Conservation (phyloP, 2,797 vertebrate species). For the Characodon lateralis region DNA sequence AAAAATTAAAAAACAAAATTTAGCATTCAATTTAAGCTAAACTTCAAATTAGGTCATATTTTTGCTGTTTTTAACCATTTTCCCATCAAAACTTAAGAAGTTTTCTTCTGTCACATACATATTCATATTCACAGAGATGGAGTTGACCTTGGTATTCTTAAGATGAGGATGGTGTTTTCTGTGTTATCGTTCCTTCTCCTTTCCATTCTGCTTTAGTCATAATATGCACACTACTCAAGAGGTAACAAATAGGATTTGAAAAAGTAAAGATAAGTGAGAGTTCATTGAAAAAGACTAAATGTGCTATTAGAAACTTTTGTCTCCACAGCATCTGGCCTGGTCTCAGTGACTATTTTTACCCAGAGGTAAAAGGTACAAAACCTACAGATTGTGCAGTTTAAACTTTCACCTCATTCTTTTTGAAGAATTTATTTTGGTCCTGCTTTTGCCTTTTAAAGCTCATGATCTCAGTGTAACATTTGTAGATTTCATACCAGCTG, state of each 20-base stretch:
- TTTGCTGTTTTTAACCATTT: not conserved
- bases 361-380: not conserved
- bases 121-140: conserved; percentile 9
- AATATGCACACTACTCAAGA: not conserved
- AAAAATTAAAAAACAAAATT: too few species aligned
- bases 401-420: not conserved
- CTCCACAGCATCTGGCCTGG: not conserved
- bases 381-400: not conserved
- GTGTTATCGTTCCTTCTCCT: not conserved
- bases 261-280: conserved; percentile 2
- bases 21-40: not conserved
- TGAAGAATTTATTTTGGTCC: not conserved
- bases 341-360: not conserved
- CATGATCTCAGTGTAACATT: not conserved
- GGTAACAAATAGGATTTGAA: not conserved
- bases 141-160: conserved; percentile 10
- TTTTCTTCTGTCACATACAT: not conserved
- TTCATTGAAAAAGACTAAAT: not conserved
- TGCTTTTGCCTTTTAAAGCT: not conserved
- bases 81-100: too few species aligned
- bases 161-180: not conserved
- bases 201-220: not conserved
- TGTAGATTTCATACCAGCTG: not conserved
- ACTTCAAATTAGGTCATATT: not conserved
- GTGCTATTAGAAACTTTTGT: not conserved